Conservation (phyloP, 2,797 vertebrate genomes). For the Nannoperca obscura region DNA sequence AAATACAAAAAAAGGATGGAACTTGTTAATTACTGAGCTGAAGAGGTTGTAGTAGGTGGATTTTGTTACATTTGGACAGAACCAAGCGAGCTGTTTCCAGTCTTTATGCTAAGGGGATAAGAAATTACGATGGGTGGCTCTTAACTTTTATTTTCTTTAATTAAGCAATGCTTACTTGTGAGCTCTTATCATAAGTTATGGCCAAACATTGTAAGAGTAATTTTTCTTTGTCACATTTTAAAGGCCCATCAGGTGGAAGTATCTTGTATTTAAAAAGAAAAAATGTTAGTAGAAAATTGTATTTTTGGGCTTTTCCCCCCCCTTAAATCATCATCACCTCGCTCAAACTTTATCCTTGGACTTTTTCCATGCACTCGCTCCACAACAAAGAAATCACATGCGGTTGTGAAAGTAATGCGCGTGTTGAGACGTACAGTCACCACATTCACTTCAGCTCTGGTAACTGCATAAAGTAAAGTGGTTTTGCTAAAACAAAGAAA, state of each 20-base stretch:
- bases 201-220: neutral
- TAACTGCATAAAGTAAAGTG: constrained; percentile 22
- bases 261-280: neutral
- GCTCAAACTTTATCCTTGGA: neutral
- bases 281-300: neutral
- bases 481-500: constrained; percentile 57
- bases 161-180: neutral
- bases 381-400: constrained; percentile 7
- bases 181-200: neutral
- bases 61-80: neutral
- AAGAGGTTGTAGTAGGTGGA: neutral
- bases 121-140: too few species aligned
- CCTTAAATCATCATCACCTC: neutral
- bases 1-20: too few species aligned
- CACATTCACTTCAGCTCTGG: neutral
- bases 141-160: too few species aligned
- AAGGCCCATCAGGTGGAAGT: neutral
- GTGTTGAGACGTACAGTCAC: neutral
- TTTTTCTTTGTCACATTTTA: neutral
- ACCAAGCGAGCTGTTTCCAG: neutral
- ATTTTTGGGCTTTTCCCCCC: too few species aligned
- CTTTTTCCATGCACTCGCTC: neutral
- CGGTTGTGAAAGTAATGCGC: constrained; percentile 19
- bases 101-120: neutral
- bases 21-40: too few species aligned